Evolutionary conservation across 1,140 invertebrate genomes (phyloP), one percentile per base, ranked within the genome.

Genomic region (Linepithema humile): DNA sequence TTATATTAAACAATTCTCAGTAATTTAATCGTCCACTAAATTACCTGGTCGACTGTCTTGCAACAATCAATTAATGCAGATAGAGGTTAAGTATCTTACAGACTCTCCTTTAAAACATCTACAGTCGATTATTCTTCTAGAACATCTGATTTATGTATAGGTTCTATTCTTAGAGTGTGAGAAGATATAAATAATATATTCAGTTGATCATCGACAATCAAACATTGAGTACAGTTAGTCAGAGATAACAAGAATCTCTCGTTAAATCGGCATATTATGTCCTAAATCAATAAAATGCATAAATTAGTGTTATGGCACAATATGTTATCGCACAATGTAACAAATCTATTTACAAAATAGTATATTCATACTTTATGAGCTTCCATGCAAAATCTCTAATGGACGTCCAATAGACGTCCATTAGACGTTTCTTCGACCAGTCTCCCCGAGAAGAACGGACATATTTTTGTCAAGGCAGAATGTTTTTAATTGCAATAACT

Each of bases 231-330:
- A 93, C 98, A 99, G 2, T 97, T 97, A 0, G 98, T 95, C 84
- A 99, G 94, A 0, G 99, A 99, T 0, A 99, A 93, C 17, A 99
- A 95, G 93, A 99, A 99, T 60, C 98, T 96, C 95, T 99, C 99
- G 95, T 99, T 99, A 92, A 99, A 99, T 87, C 99, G 95, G 74
- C 98, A 97, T 7, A 98, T 97, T 62, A 99, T 96, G 93, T 99
- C 97, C 85, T 92, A 67, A 67, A 87, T 82, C 57, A 64, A 83
- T 78, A 43, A 78, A 77, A 55, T 74, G 45, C n/a, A n/a, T n/a
- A n/a, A n/a, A 38, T 32, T 15, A 40, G 40, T 48, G 15, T 62
- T 53, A 77, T 45, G 23, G 29, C n/a, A n/a, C n/a, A n/a, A n/a
- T n/a, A n/a, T n/a, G n/a, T n/a, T 26, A 62, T 40, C 45, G 6